Conservation (phyloP, 2,113 vertebrate species). For the Sarotherodon lohbergeri region DNA sequence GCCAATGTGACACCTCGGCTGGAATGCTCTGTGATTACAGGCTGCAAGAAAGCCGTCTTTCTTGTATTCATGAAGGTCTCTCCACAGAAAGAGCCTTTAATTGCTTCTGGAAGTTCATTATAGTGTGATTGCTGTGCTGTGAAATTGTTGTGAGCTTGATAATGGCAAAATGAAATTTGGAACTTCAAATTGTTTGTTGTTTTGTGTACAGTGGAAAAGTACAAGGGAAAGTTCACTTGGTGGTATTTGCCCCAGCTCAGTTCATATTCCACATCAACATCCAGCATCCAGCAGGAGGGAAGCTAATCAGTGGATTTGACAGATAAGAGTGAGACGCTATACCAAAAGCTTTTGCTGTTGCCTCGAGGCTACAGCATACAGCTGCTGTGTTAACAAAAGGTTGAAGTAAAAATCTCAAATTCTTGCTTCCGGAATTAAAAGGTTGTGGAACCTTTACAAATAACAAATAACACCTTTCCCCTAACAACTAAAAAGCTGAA, state of each 20-base stretch:
- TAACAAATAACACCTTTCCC: background rate
- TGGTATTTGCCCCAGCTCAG: background rate
- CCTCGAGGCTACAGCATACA: background rate
- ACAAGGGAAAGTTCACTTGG: background rate
- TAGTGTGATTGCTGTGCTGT: constrained; percentile 68
- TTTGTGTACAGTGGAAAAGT: background rate
- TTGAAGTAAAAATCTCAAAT: background rate
- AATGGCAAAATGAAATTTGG: constrained; percentile 56
- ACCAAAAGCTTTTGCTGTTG: background rate
- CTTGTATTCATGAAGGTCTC: constrained; percentile 55
- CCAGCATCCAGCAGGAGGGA: background rate
- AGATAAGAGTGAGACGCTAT: background rate
- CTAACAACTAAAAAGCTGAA: background rate
- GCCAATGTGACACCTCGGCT: constrained; percentile 29
- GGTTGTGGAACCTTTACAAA: background rate
- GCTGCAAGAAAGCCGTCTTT: constrained; percentile 22
- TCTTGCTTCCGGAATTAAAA: background rate
- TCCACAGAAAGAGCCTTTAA: constrained; percentile 62
- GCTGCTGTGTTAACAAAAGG: background rate
- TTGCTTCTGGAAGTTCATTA: constrained; percentile 73
- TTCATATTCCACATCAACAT: background rate
- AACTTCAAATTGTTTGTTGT: constrained; percentile 30
- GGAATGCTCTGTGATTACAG: constrained; percentile 53
- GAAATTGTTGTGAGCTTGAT: constrained; percentile 68
- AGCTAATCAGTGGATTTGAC: constrained; percentile 21